phyloP scores from a whole-genome alignment of 2,113 vertebrate genomes.

The Pollachius pollachius region DNA sequence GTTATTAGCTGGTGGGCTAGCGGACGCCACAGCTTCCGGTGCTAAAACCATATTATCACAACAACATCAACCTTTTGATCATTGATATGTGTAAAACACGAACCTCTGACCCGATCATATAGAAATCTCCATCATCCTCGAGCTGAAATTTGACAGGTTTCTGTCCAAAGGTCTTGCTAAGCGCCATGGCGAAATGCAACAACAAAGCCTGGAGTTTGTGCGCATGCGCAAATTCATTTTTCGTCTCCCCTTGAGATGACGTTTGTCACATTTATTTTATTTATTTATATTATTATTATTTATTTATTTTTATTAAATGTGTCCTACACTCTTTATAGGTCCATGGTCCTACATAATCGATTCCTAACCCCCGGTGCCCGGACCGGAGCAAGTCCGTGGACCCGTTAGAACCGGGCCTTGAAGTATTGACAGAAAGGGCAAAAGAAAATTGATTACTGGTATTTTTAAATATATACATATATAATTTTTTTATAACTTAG shows the following conservation, averaged over 20 bases:
- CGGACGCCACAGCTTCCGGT: background rate
- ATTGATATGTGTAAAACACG: background rate
- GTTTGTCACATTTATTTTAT: background rate
- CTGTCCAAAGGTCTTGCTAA: conserved; percentile 93
- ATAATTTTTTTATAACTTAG: too few relatives aligned
- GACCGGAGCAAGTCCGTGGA: too few relatives aligned
- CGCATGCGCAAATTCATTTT: conserved; percentile 57
- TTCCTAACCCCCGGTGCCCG: too few relatives aligned
- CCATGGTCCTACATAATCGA: too few relatives aligned
- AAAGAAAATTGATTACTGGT: too few relatives aligned
- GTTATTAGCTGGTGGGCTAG: conserved; percentile 30
- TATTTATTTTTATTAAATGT: too few relatives aligned
- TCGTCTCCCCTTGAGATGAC: conserved; percentile 33
- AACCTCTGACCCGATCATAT: conserved; percentile 94
- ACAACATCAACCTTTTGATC: too few relatives aligned
- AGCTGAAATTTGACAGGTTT: conserved; percentile 95
- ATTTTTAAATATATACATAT: too few relatives aligned
- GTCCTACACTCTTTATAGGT: too few relatives aligned
- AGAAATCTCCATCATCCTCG: conserved; percentile 91
- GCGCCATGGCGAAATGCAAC: conserved; percentile 80
- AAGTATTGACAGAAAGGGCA: too few relatives aligned
- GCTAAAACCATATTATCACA: background rate
- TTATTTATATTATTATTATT: too few relatives aligned
- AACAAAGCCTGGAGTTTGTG: conserved; percentile 31
- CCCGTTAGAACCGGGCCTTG: too few relatives aligned